Conservation (phyloP, 1,140 invertebrate genomes). For the Ceratina australensis region DNA sequence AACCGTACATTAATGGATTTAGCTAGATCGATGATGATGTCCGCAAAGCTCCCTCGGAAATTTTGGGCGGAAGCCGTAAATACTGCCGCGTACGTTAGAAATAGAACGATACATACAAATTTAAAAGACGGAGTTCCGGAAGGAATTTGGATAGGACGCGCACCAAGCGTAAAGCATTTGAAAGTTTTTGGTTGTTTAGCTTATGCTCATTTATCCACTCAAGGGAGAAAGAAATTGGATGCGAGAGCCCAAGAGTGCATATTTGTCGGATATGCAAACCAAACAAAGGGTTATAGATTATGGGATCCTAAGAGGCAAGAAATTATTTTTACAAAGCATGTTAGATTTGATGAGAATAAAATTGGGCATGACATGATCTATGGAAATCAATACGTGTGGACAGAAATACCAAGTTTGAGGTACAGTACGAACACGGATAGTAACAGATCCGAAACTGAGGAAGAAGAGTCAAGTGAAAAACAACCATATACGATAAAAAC, state of each 20-base stretch:
- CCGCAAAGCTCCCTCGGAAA: not conserved
- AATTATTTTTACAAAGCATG: not conserved
- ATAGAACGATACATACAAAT: no score
- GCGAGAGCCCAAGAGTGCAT: not conserved
- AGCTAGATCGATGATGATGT: not conserved
- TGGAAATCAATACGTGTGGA: not conserved
- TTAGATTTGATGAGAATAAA: not conserved
- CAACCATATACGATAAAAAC: no score
- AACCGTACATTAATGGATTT: not conserved
- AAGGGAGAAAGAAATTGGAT: not conserved
- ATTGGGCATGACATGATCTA: not conserved
- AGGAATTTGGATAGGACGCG: not conserved
- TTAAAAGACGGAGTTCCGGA: no score
- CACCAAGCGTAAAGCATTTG: not conserved
- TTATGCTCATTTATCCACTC: not conserved
- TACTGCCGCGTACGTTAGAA: not conserved
- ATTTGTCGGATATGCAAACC: not conserved
- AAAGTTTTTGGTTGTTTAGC: not conserved
- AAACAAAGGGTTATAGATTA: not conserved
- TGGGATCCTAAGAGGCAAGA: not conserved
- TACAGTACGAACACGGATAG: no score
- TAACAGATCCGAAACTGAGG: no score
- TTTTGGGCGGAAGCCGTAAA: not conserved
- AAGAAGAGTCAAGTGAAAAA: no score
- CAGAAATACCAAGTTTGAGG: no score